Evolutionary conservation across 2,888 invertebrate species (phyloP).

Genomic region (Aspidapion aeneum): DNA sequence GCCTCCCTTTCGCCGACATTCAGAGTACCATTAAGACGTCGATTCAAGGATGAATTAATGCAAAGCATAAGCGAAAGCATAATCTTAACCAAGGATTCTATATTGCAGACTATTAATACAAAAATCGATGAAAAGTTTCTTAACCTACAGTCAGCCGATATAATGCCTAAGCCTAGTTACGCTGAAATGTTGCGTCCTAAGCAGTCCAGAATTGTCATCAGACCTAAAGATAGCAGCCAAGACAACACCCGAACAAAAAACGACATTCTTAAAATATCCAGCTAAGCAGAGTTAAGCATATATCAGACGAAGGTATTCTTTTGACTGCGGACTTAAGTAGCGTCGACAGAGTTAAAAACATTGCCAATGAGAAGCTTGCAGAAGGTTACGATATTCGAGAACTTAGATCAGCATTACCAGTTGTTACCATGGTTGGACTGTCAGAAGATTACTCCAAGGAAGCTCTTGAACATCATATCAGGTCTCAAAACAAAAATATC

Average conservation of each 20-base stretch:
- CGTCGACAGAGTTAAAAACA: background rate
- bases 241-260: background rate
- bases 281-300: background rate
- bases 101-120: too few species aligned
- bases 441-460: background rate
- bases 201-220: too few species aligned
- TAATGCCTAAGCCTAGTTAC: too few species aligned
- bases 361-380: background rate
- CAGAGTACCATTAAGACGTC: background rate
- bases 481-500: background rate
- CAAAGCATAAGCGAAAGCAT: background rate
- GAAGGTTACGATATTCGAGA: background rate
- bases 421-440: background rate
- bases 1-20: background rate
- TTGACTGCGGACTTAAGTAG: background rate
- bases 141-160: too few species aligned
- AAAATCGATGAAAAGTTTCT: too few species aligned
- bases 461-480: background rate
- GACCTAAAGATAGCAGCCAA: background rate
- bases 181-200: too few species aligned
- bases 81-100: background rate
- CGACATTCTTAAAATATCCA: background rate
- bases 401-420: background rate
- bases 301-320: background rate
- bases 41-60: background rate